Conservation (phyloP, 2,888 invertebrate species). For the Thymelicus sylvestris region DNA sequence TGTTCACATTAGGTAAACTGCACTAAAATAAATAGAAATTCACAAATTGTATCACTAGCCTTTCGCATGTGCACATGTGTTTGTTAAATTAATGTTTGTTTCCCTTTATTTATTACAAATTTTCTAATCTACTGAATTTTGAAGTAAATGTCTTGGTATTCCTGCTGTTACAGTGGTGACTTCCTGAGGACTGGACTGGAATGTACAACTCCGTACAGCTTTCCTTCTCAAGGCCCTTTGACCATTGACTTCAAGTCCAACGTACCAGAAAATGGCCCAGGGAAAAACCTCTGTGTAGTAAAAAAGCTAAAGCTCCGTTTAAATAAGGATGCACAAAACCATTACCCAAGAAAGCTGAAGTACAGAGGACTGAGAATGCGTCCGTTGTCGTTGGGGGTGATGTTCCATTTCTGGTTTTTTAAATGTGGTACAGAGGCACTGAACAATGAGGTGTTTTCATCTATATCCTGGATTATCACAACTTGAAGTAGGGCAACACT, state of each 20-base stretch:
- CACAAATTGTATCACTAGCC: too few relatives aligned
- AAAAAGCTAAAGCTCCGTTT: constrained; percentile 55
- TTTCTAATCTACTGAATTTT: background rate
- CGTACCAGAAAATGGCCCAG: constrained; percentile 35
- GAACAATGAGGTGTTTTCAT: too few relatives aligned
- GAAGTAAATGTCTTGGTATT: background rate
- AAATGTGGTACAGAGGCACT: too few relatives aligned
- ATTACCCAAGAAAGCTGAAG: constrained; percentile 59
- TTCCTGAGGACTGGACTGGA: constrained; percentile 63
- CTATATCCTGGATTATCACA: too few relatives aligned
- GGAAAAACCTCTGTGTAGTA: constrained; percentile 52
- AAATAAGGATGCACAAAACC: constrained; percentile 50
- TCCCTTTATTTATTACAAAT: background rate
- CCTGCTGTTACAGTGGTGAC: constrained; percentile 56
- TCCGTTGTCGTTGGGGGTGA: constrained; percentile 44
- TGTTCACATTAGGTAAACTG: too few relatives aligned
- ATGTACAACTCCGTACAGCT: constrained; percentile 51
- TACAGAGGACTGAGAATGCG: constrained; percentile 61
- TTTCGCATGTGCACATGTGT: background rate
- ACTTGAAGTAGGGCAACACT: too few relatives aligned
- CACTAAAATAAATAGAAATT: too few relatives aligned
- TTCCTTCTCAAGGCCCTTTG: constrained; percentile 52
- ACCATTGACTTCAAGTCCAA: constrained; percentile 40
- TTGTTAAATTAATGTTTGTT: background rate
- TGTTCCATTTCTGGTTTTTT: constrained; percentile 2